phyloP scores from a whole-genome alignment of 1,140 invertebrate genomes.

The Drosophila littoralis region DNA sequence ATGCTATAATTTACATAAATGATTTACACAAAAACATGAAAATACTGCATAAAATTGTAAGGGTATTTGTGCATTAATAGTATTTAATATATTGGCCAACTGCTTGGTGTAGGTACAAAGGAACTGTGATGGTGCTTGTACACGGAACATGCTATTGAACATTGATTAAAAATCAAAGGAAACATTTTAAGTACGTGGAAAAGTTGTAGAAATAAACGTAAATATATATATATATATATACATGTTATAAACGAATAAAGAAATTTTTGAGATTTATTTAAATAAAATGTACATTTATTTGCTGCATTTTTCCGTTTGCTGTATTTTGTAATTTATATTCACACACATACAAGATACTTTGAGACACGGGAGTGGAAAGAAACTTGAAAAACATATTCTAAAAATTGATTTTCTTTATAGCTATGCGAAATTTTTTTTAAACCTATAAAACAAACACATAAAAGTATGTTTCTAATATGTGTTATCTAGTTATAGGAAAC shows the following conservation, averaged over 20 bases:
- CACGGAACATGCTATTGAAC: constrained; percentile 70
- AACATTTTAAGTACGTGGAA: constrained; percentile 27
- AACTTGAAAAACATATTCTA: constrained; percentile 18
- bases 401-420: background rate
- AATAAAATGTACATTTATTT: constrained; percentile 47
- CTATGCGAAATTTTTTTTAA: background rate
- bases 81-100: constrained; percentile 41
- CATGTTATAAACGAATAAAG: constrained; percentile 48
- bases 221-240: constrained; percentile 49
- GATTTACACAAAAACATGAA: constrained; percentile 56
- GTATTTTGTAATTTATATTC: constrained; percentile 73
- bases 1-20: constrained; percentile 58
- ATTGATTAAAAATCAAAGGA: constrained; percentile 37
- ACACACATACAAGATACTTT: constrained; percentile 85
- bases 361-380: constrained; percentile 71
- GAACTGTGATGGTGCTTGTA: constrained; percentile 60
- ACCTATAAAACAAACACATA: background rate
- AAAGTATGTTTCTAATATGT: background rate
- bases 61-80: constrained; percentile 58
- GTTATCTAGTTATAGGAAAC: no score
- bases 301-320: constrained; percentile 42
- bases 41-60: constrained; percentile 59
- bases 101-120: constrained; percentile 21
- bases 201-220: constrained; percentile 45
- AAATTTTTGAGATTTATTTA: constrained; percentile 37